Conservation (phyloP, 2,797 vertebrate genomes). For the Oreochromis mossambicus region DNA sequence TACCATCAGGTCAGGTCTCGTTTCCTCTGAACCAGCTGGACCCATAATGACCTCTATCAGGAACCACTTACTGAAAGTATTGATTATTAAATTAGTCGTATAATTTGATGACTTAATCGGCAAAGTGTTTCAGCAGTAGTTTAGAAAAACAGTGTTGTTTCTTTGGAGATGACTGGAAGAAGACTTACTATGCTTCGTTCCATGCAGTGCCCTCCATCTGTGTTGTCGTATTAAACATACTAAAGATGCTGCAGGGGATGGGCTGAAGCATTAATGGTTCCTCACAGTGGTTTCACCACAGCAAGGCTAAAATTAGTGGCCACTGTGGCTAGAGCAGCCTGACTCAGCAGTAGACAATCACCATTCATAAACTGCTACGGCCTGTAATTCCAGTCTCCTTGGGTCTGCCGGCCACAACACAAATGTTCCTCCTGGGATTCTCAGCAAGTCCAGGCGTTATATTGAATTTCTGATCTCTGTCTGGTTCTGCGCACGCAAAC, state of each 20-base stretch:
- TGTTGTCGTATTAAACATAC: neutral
- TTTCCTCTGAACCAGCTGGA: neutral
- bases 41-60: neutral
- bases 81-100: neutral
- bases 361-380: constrained; percentile 70
- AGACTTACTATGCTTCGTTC: neutral
- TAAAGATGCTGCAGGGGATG: constrained; percentile 2
- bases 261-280: constrained; percentile 57
- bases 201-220: neutral
- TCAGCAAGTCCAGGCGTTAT: constrained; percentile 32
- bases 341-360: constrained; percentile 78
- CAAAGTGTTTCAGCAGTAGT: neutral
- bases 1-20: neutral
- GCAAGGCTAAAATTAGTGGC: constrained; percentile 68
- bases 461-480: constrained; percentile 41
- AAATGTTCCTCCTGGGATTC: constrained; percentile 40
- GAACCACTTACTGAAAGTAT: neutral
- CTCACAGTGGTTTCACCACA: constrained; percentile 40
- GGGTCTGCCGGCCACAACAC: constrained; percentile 60
- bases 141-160: neutral
- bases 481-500: neutral
- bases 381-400: constrained; percentile 63
- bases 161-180: neutral
- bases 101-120: neutral
- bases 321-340: constrained; percentile 64